Percentiles rank a stretch among this genome's conserved stretches.
phyloP scores from a whole-genome alignment of 2,113 vertebrate genomes.

The Cranoglanis bouderius region DNA sequence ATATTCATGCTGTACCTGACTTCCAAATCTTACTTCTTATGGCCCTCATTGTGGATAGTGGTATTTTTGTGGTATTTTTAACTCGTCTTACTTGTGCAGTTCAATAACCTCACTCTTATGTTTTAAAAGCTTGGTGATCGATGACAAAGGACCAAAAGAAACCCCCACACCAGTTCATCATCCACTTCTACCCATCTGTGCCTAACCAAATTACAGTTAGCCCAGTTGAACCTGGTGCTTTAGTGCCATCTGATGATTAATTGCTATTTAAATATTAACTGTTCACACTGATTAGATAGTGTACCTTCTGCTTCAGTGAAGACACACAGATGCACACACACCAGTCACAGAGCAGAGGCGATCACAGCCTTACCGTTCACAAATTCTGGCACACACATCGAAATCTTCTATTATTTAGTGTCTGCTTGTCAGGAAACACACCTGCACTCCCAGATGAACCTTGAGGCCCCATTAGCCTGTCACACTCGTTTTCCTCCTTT shows the following conservation, averaged over 20 bases:
- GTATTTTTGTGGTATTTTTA: background rate
- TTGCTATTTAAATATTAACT: slow-evolving; percentile 50
- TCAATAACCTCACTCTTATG: background rate
- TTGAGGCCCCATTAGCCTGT: slow-evolving; percentile 11
- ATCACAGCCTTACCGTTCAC: background rate
- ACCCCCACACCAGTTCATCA: background rate
- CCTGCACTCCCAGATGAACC: slow-evolving; percentile 1
- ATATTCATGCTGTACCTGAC: background rate
- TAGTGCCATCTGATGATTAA: slow-evolving; percentile 33
- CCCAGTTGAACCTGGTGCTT: slow-evolving; percentile 28
- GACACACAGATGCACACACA: background rate
- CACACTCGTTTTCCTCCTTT: background rate
- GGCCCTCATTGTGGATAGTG: background rate
- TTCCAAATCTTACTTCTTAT: background rate
- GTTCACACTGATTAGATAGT: slow-evolving; percentile 25
- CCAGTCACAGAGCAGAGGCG: background rate
- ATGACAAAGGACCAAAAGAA: background rate
- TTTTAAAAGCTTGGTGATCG: background rate
- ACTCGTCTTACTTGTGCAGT: background rate
- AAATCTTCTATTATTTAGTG: slow-evolving; percentile 15
- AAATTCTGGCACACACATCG: slow-evolving; percentile 2
- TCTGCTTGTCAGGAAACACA: slow-evolving; percentile 33
- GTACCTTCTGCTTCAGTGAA: slow-evolving; percentile 13
- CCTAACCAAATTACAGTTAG: slow-evolving; percentile 32
- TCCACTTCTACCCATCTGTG: slow-evolving; percentile 25